phyloP scores from a whole-genome alignment of 2,797 vertebrate species.

The Cephalopachus bancanus region DNA sequence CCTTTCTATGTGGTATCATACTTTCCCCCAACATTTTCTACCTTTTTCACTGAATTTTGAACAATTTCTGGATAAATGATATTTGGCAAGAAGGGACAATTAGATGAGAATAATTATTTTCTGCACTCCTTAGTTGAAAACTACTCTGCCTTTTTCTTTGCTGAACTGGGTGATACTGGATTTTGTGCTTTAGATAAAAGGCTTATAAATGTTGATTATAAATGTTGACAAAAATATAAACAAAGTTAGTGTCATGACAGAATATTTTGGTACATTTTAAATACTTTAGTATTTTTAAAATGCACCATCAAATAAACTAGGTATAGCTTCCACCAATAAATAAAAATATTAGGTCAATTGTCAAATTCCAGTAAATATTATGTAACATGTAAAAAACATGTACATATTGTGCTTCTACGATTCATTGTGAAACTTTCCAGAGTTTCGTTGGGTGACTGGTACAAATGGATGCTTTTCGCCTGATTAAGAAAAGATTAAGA shows the following conservation, averaged over 20 bases:
- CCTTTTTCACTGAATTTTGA: constrained; percentile 44
- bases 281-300: neutral
- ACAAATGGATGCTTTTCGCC: neutral
- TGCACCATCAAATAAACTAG: neutral
- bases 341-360: constrained; percentile 19
- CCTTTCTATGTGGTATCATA: neutral
- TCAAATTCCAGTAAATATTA: constrained; percentile 26
- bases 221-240: neutral
- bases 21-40: neutral
- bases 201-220: neutral
- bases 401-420: neutral
- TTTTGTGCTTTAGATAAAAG: constrained; percentile 32
- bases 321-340: neutral
- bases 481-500: neutral
- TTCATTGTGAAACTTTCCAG: neutral
- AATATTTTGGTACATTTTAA: constrained; percentile 26
- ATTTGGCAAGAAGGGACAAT: neutral
- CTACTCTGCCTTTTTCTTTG: neutral
- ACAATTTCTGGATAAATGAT: neutral
- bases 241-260: neutral
- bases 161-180: neutral
- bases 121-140: neutral
- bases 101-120: constrained; percentile 17
- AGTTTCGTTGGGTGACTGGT: neutral
- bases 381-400: neutral